Base-by-base conservation (phyloP, 2,113 vertebrate species). In the Hystrix cristata region DNA sequence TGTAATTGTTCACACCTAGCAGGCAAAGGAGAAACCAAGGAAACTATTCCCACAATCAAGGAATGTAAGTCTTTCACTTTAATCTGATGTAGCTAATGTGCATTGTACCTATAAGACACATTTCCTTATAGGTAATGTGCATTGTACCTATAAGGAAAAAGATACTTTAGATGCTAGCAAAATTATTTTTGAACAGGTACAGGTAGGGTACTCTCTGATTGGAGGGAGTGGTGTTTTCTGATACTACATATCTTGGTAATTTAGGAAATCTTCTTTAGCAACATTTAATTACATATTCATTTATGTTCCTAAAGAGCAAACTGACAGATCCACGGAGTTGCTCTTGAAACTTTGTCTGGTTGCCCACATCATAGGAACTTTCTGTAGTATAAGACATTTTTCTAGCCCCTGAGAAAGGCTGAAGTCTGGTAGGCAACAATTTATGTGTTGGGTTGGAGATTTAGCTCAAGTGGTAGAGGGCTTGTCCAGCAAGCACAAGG, bases 401-500 rank as follows among this genome's bases (percentile, higher is more conserved):
- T 92, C 62, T 7, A 90, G 25, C 2, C 38, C 27, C 51, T 92
- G 4, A 57, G 55, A 57, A 29, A 5, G 85, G 62, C 65, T 46
- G 53, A 46, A 29, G 34, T 38, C 84, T 87, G 76, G 67, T 46
- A 80, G 76, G 38, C 78, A 95, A 91, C 83, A 27, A 1, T 53
- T 65, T 93, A 94, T 95, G 95, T 23, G 64, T 93, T 88, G 92
- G 96, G 72, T 38, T 38, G 38, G 38, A 38, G 38, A 38, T 38
- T 38, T 38, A 38, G 38, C 38, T 38, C 38, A 38, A 38, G 38
- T 38, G 38, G 38, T 38, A 38, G 38, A 38, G 38, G 38, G 38
- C 38, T 38, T 38, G 38, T 38, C 38, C 38, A 38, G 38, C 38
- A 38, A 38, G 38, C 38, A 38, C 38, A 38, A 38, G 38, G 38